Percentiles rank a stretch among this genome's conserved stretches.
Conservation (phyloP, 2,888 invertebrate genomes). For the Eueremaeus valkanovi region DNA sequence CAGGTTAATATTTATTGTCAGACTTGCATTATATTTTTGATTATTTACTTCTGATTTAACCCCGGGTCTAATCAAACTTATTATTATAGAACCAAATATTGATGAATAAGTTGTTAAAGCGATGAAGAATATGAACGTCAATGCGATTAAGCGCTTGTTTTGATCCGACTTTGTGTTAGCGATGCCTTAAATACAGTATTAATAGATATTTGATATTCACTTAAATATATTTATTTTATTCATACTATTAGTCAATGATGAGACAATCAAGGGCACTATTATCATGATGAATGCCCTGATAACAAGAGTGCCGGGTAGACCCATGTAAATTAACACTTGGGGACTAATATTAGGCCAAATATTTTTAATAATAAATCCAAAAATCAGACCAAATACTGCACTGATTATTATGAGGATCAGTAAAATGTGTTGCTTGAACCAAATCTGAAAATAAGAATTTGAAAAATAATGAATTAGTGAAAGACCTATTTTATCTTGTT, state of each 20-base stretch:
- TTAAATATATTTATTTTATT: not conserved
- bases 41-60: no score
- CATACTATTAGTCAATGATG: constrained; percentile 2
- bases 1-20: not conserved
- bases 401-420: not conserved
- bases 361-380: not conserved
- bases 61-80: constrained; percentile 17
- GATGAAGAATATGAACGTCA: not conserved
- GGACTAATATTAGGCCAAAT: not conserved
- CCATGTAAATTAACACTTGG: not conserved
- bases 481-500: no score
- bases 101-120: not conserved
- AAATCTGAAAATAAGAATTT: not conserved
- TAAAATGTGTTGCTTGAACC: not conserved
- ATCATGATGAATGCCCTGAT: not conserved
- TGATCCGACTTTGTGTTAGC: not conserved
- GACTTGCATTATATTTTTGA: no score
- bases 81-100: not conserved
- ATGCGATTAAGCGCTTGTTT: not conserved
- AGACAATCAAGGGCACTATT: not conserved
- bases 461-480: not conserved
- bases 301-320: not conserved
- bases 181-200: not conserved
- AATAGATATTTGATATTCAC: not conserved
- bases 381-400: not conserved